Percentiles rank a stretch among this genome's conserved stretches.
Conservation (phyloP, 1,140 invertebrate genomes). For the Pogonus chalceus region DNA sequence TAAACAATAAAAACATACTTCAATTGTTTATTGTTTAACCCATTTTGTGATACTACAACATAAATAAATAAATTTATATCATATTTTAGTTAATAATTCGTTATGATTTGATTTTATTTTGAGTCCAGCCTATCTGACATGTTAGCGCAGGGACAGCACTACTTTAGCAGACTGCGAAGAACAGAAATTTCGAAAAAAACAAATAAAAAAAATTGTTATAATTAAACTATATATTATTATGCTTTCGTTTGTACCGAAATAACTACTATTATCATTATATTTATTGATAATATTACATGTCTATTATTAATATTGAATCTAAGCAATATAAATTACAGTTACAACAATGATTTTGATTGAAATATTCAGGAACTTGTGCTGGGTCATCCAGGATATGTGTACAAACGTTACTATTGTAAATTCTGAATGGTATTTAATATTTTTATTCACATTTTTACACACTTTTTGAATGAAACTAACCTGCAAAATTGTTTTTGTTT, state of each 20-base stretch:
- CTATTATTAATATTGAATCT: conserved; percentile 4
- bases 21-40: too few relatives aligned
- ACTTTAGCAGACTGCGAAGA: conserved; percentile 27
- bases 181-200: background rate
- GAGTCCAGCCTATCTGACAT: conserved; percentile 6
- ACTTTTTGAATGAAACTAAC: too few relatives aligned
- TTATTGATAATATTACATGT: conserved; percentile 7
- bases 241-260: background rate
- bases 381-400: background rate
- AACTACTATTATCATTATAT: conserved; percentile 4
- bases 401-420: background rate
- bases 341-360: conserved; percentile 1
- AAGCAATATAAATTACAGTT: conserved; percentile 3
- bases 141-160: conserved; percentile 25
- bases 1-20: too few relatives aligned
- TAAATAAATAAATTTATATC: too few relatives aligned
- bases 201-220: background rate
- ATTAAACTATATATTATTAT: background rate
- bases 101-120: background rate
- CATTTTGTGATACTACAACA: too few relatives aligned
- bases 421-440: background rate
- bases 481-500: too few relatives aligned
- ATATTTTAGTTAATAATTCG: too few relatives aligned
- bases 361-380: background rate
- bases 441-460: too few relatives aligned